Conservation (phyloP, 1,140 invertebrate species). For the Monochamus saltuarius region DNA sequence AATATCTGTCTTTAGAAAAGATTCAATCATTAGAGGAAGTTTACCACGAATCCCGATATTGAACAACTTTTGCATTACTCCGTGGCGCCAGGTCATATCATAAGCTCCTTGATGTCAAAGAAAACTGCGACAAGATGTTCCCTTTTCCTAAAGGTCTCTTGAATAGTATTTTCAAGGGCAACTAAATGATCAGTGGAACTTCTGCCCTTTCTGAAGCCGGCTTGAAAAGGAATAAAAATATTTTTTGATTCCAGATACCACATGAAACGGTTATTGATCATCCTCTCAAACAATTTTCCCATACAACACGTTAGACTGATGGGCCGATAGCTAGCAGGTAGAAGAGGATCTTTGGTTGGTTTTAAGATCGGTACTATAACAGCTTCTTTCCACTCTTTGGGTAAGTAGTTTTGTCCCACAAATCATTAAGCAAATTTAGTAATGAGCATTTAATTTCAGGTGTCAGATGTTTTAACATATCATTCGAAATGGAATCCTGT, state of each 20-base stretch:
- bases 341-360: neutral
- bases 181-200: slow-evolving; percentile 28
- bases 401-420: neutral
- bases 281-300: slow-evolving; percentile 33
- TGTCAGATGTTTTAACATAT: too few relatives aligned
- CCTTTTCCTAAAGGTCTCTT: slow-evolving; percentile 18
- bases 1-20: too few relatives aligned
- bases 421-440: neutral
- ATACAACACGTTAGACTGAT: slow-evolving; percentile 29
- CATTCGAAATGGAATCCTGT: too few relatives aligned
- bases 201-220: slow-evolving; percentile 23
- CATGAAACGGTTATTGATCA: slow-evolving; percentile 25
- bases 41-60: too few relatives aligned
- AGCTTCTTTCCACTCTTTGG: slow-evolving; percentile 1
- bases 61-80: too few relatives aligned
- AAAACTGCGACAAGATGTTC: slow-evolving; percentile 23
- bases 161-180: slow-evolving; percentile 17
- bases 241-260: slow-evolving; percentile 22
- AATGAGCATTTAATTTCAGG: too few relatives aligned
- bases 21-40: too few relatives aligned
- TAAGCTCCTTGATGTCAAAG: slow-evolving; percentile 29
- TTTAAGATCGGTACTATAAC: slow-evolving; percentile 4
- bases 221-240: slow-evolving; percentile 18
- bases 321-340: slow-evolving; percentile 12
- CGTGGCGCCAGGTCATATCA: slow-evolving; percentile 19